Evolutionary conservation across 2,888 invertebrate genomes (phyloP).

Genomic region (Mesoligia furuncula): DNA sequence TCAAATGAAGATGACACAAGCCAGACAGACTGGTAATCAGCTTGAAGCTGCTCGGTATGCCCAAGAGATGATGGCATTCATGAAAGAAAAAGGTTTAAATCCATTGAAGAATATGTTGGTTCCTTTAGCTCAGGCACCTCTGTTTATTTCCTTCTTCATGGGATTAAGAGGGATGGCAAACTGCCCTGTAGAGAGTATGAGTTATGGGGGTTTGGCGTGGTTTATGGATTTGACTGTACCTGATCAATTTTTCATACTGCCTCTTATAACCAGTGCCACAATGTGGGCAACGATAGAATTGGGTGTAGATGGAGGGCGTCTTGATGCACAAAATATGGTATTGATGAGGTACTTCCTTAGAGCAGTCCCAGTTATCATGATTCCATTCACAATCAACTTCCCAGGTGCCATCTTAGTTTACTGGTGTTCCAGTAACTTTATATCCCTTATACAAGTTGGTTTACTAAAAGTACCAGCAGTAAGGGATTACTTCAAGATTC

Average conservation of each 20-base stretch:
- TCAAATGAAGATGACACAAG: constrained; percentile 96
- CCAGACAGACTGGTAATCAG: constrained; percentile 95
- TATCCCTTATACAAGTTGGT: constrained; percentile 95
- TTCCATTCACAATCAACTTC: constrained; percentile 96
- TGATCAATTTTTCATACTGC: constrained; percentile 97
- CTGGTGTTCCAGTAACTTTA: constrained; percentile 96
- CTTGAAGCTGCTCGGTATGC: constrained; percentile 94
- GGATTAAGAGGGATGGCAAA: constrained; percentile 97
- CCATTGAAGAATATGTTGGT: constrained; percentile 95
- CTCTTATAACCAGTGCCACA: constrained; percentile 95
- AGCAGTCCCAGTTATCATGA: constrained; percentile 94
- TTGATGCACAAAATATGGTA: constrained; percentile 92
- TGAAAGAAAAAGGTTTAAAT: constrained; percentile 95
- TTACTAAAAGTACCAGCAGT: constrained; percentile 94
- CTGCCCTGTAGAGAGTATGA: constrained; percentile 97
- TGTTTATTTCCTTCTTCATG: constrained; percentile 98
- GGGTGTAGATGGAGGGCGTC: constrained; percentile 93
- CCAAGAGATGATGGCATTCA: constrained; percentile 94
- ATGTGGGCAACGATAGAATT: constrained; percentile 95
- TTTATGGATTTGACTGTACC: constrained; percentile 97
- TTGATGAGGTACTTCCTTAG: constrained; percentile 94
- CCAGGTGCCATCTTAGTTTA: constrained; percentile 97
- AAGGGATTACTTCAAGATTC: constrained; percentile 94
- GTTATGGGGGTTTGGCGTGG: constrained; percentile 97
- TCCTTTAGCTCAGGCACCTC: constrained; percentile 95